Conservation (phyloP, 2,113 vertebrate species). For the Bufo bufo region DNA sequence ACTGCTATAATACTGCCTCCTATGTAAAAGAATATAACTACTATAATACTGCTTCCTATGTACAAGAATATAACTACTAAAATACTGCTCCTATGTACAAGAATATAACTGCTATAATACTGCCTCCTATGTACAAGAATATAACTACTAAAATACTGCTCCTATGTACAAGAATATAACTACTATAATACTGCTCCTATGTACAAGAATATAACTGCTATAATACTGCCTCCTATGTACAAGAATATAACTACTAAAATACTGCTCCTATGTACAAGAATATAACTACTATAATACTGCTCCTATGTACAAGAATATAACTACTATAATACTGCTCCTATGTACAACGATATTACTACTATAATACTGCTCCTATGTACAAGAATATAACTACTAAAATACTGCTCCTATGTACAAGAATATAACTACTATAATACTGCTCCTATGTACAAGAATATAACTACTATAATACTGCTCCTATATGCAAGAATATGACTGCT, state of each 20-base stretch:
- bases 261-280: neutral
- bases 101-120: conserved; percentile 8
- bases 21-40: neutral
- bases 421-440: conserved; percentile 11
- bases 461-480: neutral
- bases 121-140: conserved; percentile 5
- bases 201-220: neutral
- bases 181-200: conserved; percentile 7
- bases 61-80: neutral
- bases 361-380: no score
- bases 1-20: neutral
- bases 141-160: neutral
- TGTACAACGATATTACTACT: neutral
- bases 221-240: conserved; percentile 3
- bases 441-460: neutral
- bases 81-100: neutral
- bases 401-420: neutral
- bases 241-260: conserved; percentile 2
- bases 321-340: conserved; percentile 14
- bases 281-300: conserved; percentile 4
- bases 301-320: neutral
- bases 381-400: neutral
- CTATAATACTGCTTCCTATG: neutral
- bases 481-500: neutral
- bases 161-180: neutral